Evolutionary conservation across 92 coral and sea anemone genomes (phyloP), one percentile per base, ranked within the genome.

Genomic region (Pocillopora meandrina): DNA sequence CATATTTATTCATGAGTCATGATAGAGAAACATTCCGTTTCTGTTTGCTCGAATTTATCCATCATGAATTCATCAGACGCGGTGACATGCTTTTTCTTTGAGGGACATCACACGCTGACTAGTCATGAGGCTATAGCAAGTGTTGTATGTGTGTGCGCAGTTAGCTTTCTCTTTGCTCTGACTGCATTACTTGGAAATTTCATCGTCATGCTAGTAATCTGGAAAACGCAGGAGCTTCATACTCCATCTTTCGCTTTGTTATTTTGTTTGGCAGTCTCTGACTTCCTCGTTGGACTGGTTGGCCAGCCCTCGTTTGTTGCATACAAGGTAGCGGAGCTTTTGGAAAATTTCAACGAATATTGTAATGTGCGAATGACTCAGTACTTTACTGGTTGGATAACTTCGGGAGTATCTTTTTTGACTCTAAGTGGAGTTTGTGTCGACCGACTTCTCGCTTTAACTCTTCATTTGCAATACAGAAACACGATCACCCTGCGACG

Each of bases 241-340:
- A 58, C 89, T n/a, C 90, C 90, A 36, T 71, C 86, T n/a, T 80
- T 71, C 72, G 56, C 73, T n/a, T 80, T 86, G 49, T 56, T 86
- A 16, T 35, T 68, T 31, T 72, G 75, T 15, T 71, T 86, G 23
- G 90, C 90, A 10, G 56, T 61, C 52, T 80, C 90, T 2, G 90
- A 86, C 61, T 64, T 86, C 34, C 67, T 86, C 10, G 76, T 86
- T 61, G 90, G 86, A 6, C 33, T 78, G 13, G 12, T 86, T 13
- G 71, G 86, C 61, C 90, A 86, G 69, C 65, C 86, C 6, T 71
- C 71, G 2, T 86, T 61, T n/a, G 90, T 86, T 15, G 79, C 61
- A 1, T 80, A 80, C 72, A 86, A 86, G 61, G 36, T 80, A 52
- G 71, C 72, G 21, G 90, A 86, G 20, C 78, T 86, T 68, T 16